Evolutionary conservation across 35 echinoderm and acorn worm species (phyloP), one percentile per base, ranked within the genome.

Genomic region (Patiria miniata): DNA sequence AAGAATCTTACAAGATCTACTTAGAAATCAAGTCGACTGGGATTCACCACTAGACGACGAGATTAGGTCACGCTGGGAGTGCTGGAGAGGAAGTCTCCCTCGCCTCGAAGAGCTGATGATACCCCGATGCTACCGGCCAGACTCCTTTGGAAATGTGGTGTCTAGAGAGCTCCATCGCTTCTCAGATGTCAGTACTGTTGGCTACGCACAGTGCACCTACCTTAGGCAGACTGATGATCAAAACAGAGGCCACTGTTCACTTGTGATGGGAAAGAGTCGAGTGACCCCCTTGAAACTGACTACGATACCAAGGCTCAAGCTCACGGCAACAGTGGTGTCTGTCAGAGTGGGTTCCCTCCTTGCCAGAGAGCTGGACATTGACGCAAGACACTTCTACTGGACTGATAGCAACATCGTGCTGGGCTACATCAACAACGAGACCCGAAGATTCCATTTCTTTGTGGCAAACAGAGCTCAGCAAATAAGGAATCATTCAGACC

Each of bases 391-490:
- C 33, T 82, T 77, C 36, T 92, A 60, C 37, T 92, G 83, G 90
- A 87, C 84, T 40, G 90, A 92, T 42, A 81, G 77, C 51, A 80
- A 81, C 7, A 79, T 87, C 2, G 90, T 92, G 5, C 90, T 92
- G 18, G 78, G 90, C 3, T 92, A 92, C 50, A 87, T 92, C 6
- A 61, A 79, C 23, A 92, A 92, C 54, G 90, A 92, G 36, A 26
- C 90, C 19, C 81, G 39, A 77, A 53, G 90, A 36, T 92, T 92
- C 55, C 83, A 92, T 21, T 77, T 52, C 15, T 87, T 18, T 61
- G 83, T 78, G 23, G 9, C 76, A 36, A 78, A 78, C 37, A 21
- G 76, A n/a, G 76, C 36, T 29, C 86, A 88, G 51, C 42, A 68
- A 2, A 94, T 94, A 32, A 18, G 87, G 16, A 87, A 94, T 57